Base-by-base conservation (phyloP, 92 coral and sea anemone genomes). In the Phenganax marumi region DNA sequence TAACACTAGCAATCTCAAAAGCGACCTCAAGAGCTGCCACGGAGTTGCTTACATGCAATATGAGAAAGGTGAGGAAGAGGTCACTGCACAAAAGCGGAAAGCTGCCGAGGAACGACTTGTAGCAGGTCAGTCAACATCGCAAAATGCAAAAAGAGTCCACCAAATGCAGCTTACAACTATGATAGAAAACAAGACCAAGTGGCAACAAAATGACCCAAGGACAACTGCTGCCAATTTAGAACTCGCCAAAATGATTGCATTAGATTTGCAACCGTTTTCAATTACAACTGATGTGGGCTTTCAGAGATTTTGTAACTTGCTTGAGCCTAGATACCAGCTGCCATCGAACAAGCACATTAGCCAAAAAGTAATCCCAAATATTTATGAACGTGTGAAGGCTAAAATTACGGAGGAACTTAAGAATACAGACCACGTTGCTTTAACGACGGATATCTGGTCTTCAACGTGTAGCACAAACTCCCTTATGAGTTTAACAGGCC, bases 401-500 rank as follows among this genome's bases (percentile, higher is more conserved):
- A 68, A 33, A 68, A n/a, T 68, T 21, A 68, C 8, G 46, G 74
- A 68, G 8, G 74, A 68, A 68, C 46, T 68, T 8, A 68, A 33
- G 46, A 68, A 68, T 68, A 50, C 39, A 23, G 50, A 68, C 39
- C 50, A 68, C n/a, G 50, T 68, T 23, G 74, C 74, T 33, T 68
- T 68, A 23, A 6, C 74, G 39, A 68, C 74, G 39, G 74, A 68
- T 68, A 68, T 68, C 74, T 68, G 50, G 74, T 68, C 74, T 23
- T 23, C 60, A 10, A 54, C 60, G 17, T 54, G 60, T 17, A 54
- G 17, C 60, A 17, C 60, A 54, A 68, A 68, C 47, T 68, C 74
- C 74, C 74, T 68, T 10, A 8, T 68, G 74, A 68, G 74, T 68
- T 68, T 68, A 25, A 68, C 74, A 21, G 74, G 47, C 43, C 74